Percentiles rank a stretch among this genome's conserved stretches.
These are phyloP conservation scores for Tyria jacobaeae DNA, from an alignment of 2,888 invertebrate species.

Conservation along the genomic window DNA sequence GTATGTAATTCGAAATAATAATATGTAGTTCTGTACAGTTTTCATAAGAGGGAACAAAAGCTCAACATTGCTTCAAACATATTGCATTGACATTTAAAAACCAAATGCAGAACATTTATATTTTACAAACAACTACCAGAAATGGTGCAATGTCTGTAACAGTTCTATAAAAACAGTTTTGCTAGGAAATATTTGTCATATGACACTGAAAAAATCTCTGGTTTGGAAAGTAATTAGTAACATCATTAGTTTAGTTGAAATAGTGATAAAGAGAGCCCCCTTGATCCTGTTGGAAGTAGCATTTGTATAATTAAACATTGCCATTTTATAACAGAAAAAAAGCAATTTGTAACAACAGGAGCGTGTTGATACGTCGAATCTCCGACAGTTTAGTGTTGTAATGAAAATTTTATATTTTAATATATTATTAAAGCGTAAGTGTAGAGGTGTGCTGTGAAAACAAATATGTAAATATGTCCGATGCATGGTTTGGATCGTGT, in stretches of 20 bases:
- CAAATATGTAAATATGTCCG: slow-evolving; percentile 67
- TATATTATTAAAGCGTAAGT: slow-evolving; percentile 77
- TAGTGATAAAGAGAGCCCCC: slow-evolving; percentile 73
- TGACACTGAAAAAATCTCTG: slow-evolving; percentile 54
- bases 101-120: slow-evolving; percentile 41
- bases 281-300: slow-evolving; percentile 79
- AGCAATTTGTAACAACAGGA: slow-evolving; percentile 61
- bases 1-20: slow-evolving; percentile 45
- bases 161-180: slow-evolving; percentile 52
- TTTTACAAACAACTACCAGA: slow-evolving; percentile 22
- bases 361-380: slow-evolving; percentile 77
- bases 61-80: slow-evolving; percentile 54
- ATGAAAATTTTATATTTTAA: slow-evolving; percentile 85
- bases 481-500: slow-evolving; percentile 59
- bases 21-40: slow-evolving; percentile 63
- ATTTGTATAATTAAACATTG: slow-evolving; percentile 80
- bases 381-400: slow-evolving; percentile 79
- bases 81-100: slow-evolving; percentile 40
- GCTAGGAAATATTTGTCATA: slow-evolving; percentile 65
- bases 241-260: slow-evolving; percentile 80
- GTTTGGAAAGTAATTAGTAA: slow-evolving; percentile 68
- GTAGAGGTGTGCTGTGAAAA: slow-evolving; percentile 73
- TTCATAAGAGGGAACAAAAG: slow-evolving; percentile 74
- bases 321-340: slow-evolving; percentile 72
- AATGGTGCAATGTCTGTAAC: slow-evolving; percentile 38